A percentile compares a stretch with the other conserved stretches of the same genome.
phyloP scores from a whole-genome alignment of 2,888 invertebrate genomes.

The Chalcis sispes region DNA sequence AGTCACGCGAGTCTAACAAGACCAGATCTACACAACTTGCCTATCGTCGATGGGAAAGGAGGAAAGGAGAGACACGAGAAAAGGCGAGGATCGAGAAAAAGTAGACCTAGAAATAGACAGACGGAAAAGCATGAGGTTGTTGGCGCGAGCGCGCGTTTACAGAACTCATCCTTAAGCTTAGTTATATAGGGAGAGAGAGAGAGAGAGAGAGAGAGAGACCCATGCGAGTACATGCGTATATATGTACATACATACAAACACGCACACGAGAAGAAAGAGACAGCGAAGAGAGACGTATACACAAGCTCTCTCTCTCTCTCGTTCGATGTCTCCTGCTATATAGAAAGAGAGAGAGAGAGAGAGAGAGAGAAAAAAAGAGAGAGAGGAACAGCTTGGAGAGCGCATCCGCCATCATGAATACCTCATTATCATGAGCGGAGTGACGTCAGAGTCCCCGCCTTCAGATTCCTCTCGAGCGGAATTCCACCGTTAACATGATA shows the following conservation, averaged over 20 bases:
- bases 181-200: background rate
- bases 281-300: background rate
- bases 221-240: background rate
- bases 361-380: too few relatives aligned
- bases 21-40: too few relatives aligned
- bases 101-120: constrained; percentile 46
- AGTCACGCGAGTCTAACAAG: too few relatives aligned
- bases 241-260: background rate
- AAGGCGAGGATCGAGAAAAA: background rate
- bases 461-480: constrained; percentile 77
- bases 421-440: constrained; percentile 86
- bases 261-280: too few relatives aligned
- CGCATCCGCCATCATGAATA: constrained; percentile 90
- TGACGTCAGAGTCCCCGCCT: constrained; percentile 86
- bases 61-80: constrained; percentile 2
- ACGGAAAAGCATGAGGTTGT: background rate
- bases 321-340: constrained; percentile 22
- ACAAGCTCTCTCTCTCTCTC: constrained; percentile 39
- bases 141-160: background rate
- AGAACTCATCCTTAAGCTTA: too few relatives aligned
- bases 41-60: background rate
- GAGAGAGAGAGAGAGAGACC: background rate
- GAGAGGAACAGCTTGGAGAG: constrained; percentile 54
- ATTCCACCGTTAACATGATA: constrained; percentile 77
- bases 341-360: too few relatives aligned